phyloP scores from a whole-genome alignment of 2,888 invertebrate genomes.

The Thelaira solivaga region DNA sequence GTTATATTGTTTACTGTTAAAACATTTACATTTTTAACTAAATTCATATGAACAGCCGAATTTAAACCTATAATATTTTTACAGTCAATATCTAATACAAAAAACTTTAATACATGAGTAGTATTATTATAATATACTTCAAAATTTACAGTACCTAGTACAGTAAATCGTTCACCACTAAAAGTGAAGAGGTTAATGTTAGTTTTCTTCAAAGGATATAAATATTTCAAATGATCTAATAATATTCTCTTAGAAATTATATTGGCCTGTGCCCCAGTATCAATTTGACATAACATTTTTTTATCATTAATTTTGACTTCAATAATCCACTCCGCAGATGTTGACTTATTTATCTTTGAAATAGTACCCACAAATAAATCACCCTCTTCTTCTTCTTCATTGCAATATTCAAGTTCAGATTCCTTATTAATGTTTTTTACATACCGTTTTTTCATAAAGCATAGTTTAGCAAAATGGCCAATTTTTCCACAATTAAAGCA shows the following conservation, averaged over 20 bases:
- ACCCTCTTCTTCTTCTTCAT: background rate
- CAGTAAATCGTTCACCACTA: constrained; percentile 53
- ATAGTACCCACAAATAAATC: background rate
- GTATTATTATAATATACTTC: constrained; percentile 10
- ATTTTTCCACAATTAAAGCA: background rate
- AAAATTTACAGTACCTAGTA: background rate
- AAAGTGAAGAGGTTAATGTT: constrained; percentile 44
- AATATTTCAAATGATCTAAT: background rate
- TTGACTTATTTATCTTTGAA: too few relatives aligned
- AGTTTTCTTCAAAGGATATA: background rate
- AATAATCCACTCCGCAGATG: too few relatives aligned
- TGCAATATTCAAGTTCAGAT: background rate
- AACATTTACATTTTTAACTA: constrained; percentile 2
- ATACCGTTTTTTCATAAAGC: background rate
- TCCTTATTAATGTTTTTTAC: background rate
- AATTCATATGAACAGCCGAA: constrained; percentile 15
- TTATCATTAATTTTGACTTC: background rate
- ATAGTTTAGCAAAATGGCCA: constrained; percentile 1
- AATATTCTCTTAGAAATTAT: constrained; percentile 20
- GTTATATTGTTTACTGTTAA: constrained; percentile 26
- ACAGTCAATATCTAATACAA: constrained; percentile 18
- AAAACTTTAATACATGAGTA: constrained; percentile 27
- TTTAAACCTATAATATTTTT: constrained; percentile 45
- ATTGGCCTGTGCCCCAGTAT: background rate
- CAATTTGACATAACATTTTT: background rate